Conservation (phyloP, 2,797 vertebrate species). For the Scleropages formosus region DNA sequence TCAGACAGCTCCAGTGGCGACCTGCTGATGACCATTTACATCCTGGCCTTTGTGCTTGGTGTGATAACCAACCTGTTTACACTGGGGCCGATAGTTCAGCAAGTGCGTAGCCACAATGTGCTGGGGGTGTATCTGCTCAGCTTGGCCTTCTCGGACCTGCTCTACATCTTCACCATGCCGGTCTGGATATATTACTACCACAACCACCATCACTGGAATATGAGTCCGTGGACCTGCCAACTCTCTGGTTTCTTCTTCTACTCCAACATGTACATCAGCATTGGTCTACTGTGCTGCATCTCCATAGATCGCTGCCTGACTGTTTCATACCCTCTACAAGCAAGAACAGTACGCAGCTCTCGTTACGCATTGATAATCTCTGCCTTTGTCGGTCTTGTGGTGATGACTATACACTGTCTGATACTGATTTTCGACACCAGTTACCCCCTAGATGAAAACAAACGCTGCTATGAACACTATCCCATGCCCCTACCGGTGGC, state of each 20-base stretch:
- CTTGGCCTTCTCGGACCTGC: slow-evolving; percentile 69
- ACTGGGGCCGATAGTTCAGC: slow-evolving; percentile 64
- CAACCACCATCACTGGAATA: slow-evolving; percentile 61
- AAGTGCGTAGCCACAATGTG: slow-evolving; percentile 63
- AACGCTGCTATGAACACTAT: slow-evolving; percentile 70
- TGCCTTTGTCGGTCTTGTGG: slow-evolving; percentile 43
- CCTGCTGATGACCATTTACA: slow-evolving; percentile 67
- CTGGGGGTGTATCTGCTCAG: slow-evolving; percentile 71
- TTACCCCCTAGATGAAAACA: slow-evolving; percentile 51
- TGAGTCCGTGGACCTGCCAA: slow-evolving; percentile 52
- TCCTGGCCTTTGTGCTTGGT: slow-evolving; percentile 65
- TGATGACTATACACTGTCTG: slow-evolving; percentile 52
- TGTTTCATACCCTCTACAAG: slow-evolving; percentile 62
- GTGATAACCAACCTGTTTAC: slow-evolving; percentile 68
- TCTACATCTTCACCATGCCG: slow-evolving; percentile 71
- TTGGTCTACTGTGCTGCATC: slow-evolving; percentile 75
- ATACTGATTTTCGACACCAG: slow-evolving; percentile 53
- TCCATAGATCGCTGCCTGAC: slow-evolving; percentile 74
- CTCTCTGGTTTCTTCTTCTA: slow-evolving; percentile 75
- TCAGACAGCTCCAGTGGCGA: slow-evolving; percentile 41
- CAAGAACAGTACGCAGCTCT: slow-evolving; percentile 53
- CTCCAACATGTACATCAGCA: slow-evolving; percentile 78
- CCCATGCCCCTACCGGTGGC: slow-evolving; percentile 53
- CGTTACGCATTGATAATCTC: slow-evolving; percentile 62
- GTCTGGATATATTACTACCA: slow-evolving; percentile 75